Base-by-base conservation (phyloP, 2,113 vertebrate genomes). In the Procavia capensis region DNA sequence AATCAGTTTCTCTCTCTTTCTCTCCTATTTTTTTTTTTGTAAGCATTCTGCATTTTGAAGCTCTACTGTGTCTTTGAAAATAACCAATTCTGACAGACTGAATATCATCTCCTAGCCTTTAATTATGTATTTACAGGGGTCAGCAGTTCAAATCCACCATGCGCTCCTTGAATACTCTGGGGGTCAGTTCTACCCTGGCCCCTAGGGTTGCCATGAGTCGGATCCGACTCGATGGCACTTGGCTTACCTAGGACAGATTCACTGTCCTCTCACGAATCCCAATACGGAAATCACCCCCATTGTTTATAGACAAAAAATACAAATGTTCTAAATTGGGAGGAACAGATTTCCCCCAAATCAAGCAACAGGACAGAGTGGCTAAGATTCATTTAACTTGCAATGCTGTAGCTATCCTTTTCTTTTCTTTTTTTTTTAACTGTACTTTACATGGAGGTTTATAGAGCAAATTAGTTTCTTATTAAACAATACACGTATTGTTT, bases 301-400 rank as follows among this genome's bases (percentile, higher is more conserved):
- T 61, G 61, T 85, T 85, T 66, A 29, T 11, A 68, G 19, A 88
- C 59, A 94, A 70, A 96, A 79, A 85, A 85, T 72, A 82, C 17
- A 93, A 93, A 63, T 80, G 29, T 61, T 85, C 41, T 66, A 95
- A 70, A 36, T 13, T 29, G 31, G 14, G 9, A 76, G 17, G 84
- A 93, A 94, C 90, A 25, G 83, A 87, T 66, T 80, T 95, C 41
- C 45, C n/a, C 16, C 9, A 75, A 85, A 84, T 59, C 66, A 85
- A 83, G 25, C 45, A 79, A 81, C 17, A 85, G 63, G 27, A 75
- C 36, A 47, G 93, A 79, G 17, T 54, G 14, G 27, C 54, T 85
- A 16, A 57, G 84, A 91, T 31, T 72, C 31, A 86, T 64, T 64
- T 70, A 85, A 66, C 31, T 25, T 57, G 10, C 31, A 84, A 34